Percentiles rank a stretch among this genome's conserved stretches.
phyloP scores from a whole-genome alignment of 2,797 vertebrate species.

The Anisognathus igniventris region DNA sequence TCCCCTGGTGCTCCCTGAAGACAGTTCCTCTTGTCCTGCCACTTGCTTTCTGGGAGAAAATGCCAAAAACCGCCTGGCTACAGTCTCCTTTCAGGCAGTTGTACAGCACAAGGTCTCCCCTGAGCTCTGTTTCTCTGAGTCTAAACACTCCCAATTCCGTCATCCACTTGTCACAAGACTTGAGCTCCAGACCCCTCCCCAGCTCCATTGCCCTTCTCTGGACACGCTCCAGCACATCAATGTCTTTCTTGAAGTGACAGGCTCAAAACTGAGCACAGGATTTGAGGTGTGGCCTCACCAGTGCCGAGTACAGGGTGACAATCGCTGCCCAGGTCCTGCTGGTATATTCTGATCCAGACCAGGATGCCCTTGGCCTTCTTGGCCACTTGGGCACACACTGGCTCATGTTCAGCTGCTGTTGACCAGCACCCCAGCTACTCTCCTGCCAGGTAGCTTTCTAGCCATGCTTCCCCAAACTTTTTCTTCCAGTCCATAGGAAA shows the following conservation, averaged over 20 bases:
- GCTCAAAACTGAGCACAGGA: not conserved
- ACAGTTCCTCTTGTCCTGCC: not conserved
- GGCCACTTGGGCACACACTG: not conserved
- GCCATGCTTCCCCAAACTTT: not conserved
- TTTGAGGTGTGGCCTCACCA: not conserved
- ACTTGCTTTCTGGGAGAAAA: not conserved
- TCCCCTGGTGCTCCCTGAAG: not conserved
- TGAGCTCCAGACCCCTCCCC: not conserved
- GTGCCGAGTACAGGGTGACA: not conserved
- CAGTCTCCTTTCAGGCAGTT: not conserved
- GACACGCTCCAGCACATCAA: accelerated
- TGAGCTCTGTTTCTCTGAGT: not conserved
- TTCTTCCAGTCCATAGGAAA: not conserved
- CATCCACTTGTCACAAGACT: too few relatives aligned
- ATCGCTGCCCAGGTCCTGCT: not conserved
- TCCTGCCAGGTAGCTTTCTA: not conserved
- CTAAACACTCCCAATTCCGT: not conserved
- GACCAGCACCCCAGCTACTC: not conserved
- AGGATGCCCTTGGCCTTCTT: not conserved
- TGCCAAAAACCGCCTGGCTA: not conserved
- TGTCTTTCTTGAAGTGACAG: not conserved
- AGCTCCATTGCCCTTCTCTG: not conserved
- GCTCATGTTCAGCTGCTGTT: not conserved
- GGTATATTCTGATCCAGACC: not conserved
- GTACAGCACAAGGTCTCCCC: not conserved